phyloP scores from a whole-genome alignment of 1,140 invertebrate species.

The Ceratitis capitata region DNA sequence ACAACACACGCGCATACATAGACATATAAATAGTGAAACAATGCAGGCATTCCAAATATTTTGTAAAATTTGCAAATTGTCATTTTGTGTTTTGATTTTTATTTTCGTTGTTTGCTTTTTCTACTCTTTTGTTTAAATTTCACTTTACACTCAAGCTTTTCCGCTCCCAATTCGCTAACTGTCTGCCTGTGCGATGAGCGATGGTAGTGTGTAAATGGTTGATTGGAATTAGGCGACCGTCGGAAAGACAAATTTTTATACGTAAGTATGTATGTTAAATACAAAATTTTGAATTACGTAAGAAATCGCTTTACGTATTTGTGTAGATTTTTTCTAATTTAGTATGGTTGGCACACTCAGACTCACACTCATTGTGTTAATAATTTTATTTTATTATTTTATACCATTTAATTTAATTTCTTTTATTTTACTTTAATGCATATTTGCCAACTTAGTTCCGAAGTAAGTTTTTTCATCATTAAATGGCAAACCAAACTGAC shows the following conservation, averaged over 20 bases:
- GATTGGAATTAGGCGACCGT: not conserved
- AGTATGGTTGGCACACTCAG: too few relatives aligned
- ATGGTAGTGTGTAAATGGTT: not conserved
- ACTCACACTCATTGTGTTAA: too few relatives aligned
- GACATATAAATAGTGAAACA: not conserved
- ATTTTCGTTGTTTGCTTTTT: not conserved
- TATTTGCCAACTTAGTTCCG: too few relatives aligned
- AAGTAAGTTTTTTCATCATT: too few relatives aligned
- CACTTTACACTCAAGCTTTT: not conserved
- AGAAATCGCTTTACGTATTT: not conserved
- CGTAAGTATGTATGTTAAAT: not conserved
- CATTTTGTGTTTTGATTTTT: slow-evolving; percentile 3
- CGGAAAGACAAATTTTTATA: not conserved
- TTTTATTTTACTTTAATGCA: too few relatives aligned
- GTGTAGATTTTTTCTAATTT: not conserved
- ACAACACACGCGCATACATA: too few relatives aligned
- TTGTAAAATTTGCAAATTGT: slow-evolving; percentile 35
- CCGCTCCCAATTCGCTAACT: not conserved
- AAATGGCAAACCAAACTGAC: too few relatives aligned
- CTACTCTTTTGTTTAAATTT: not conserved
- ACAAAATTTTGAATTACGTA: not conserved
- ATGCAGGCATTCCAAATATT: slow-evolving; percentile 32
- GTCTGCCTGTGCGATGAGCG: not conserved
- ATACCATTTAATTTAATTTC: too few relatives aligned
- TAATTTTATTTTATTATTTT: too few relatives aligned